A percentile compares a stretch with the other conserved stretches of the same genome.
These are phyloP conservation scores for Pseudomyrmex sp. DNA, from an alignment of 1,140 invertebrate species.

Conservation along the genomic window DNA sequence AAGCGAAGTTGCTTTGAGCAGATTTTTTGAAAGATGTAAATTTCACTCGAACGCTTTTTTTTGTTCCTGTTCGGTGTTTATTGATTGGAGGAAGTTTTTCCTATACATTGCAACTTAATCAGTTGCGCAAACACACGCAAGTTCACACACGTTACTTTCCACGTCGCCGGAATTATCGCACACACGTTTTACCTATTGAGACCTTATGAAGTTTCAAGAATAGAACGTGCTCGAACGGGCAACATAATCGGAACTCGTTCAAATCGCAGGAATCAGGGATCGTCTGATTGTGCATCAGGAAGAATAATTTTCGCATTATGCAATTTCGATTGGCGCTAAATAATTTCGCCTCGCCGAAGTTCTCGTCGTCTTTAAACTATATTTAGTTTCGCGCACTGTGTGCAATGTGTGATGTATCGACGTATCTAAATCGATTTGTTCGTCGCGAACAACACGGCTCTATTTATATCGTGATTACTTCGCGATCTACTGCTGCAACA, in stretches of 20 bases:
- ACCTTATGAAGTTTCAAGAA: background rate
- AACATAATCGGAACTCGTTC: background rate
- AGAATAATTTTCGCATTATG: background rate
- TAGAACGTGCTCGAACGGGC: background rate
- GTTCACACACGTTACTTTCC: too few species aligned
- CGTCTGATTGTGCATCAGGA: background rate
- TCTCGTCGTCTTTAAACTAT: constrained; percentile 13
- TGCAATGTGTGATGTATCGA: constrained; percentile 9
- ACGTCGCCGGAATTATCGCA: too few species aligned
- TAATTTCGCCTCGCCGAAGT: background rate
- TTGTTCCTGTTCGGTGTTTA: too few species aligned
- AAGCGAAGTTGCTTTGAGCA: too few species aligned
- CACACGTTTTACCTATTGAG: too few species aligned
- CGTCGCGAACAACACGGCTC: too few species aligned
- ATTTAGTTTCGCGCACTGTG: background rate
- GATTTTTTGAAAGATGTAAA: too few species aligned
- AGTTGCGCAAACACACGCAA: too few species aligned
- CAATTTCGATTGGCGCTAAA: background rate
- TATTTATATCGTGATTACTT: constrained; percentile 38
- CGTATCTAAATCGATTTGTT: constrained; percentile 17
- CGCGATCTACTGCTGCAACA: constrained; percentile 3
- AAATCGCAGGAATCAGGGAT: background rate
- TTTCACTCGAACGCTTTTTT: too few species aligned
- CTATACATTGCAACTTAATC: too few species aligned
- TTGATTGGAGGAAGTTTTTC: too few species aligned